Conservation (phyloP, 2,113 vertebrate genomes). For the Python bivittatus region DNA sequence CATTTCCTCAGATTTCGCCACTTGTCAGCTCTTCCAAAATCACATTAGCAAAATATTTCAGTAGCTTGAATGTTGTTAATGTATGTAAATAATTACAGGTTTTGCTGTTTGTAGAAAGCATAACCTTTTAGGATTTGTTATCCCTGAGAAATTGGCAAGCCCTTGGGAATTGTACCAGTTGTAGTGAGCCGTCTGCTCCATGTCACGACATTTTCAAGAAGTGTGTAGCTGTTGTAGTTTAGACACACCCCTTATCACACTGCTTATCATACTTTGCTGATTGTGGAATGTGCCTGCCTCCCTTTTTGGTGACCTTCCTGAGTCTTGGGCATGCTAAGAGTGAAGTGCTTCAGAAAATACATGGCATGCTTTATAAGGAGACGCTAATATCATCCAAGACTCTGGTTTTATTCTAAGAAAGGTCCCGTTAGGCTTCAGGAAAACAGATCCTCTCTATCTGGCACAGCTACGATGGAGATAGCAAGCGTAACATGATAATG, state of each 20-base stretch:
- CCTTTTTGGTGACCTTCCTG: conserved; percentile 33
- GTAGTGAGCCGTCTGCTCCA: neutral
- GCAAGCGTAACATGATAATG: conserved; percentile 4
- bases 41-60: neutral
- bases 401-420: neutral
- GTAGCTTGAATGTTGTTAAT: neutral
- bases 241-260: neutral
- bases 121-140: neutral
- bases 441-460: conserved; percentile 20
- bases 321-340: conserved; percentile 27
- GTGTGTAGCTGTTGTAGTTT: neutral
- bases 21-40: neutral
- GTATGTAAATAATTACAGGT: neutral
- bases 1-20: neutral
- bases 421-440: conserved; percentile 36
- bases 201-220: neutral
- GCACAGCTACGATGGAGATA: conserved; percentile 11
- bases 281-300: conserved; percentile 17
- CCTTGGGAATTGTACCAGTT: neutral
- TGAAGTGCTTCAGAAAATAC: conserved; percentile 16
- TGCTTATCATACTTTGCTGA: conserved; percentile 19
- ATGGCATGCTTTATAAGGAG: neutral
- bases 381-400: neutral
- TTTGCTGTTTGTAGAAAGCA: neutral
- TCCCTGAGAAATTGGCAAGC: neutral